Conservation (phyloP, 2,888 invertebrate genomes). For the Slavum lentiscoides region DNA sequence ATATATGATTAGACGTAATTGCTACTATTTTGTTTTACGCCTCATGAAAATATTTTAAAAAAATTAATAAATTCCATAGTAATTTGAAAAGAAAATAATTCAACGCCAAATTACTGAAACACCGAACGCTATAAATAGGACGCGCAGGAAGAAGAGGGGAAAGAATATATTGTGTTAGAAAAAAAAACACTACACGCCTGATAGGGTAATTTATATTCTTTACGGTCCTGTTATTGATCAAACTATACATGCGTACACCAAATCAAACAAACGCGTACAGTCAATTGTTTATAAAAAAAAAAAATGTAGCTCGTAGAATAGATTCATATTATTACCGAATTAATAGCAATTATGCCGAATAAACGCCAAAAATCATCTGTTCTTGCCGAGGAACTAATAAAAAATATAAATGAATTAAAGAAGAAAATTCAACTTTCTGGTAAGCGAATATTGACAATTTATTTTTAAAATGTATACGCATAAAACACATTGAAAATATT, state of each 20-base stretch:
- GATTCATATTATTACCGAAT: background rate
- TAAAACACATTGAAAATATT: too few species aligned
- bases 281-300: background rate
- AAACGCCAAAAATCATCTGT: conserved; percentile 33
- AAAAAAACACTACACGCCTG: background rate
- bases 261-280: background rate
- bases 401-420: conserved; percentile 79
- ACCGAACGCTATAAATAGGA: background rate
- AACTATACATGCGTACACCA: conserved; percentile 1
- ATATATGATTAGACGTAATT: too few species aligned
- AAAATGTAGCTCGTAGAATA: background rate
- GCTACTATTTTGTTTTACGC: too few species aligned
- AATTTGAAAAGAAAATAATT: background rate
- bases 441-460: background rate
- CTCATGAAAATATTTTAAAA: too few species aligned
- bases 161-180: background rate
- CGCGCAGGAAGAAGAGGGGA: background rate
- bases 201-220: conserved; percentile 17
- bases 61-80: background rate
- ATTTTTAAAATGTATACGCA: background rate
- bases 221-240: conserved; percentile 35
- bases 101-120: background rate
- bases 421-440: conserved; percentile 78
- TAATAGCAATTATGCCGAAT: conserved; percentile 19
- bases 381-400: conserved; percentile 61